Evolutionary conservation across 2,888 invertebrate genomes (phyloP).

Genomic region (Spisula solida): DNA sequence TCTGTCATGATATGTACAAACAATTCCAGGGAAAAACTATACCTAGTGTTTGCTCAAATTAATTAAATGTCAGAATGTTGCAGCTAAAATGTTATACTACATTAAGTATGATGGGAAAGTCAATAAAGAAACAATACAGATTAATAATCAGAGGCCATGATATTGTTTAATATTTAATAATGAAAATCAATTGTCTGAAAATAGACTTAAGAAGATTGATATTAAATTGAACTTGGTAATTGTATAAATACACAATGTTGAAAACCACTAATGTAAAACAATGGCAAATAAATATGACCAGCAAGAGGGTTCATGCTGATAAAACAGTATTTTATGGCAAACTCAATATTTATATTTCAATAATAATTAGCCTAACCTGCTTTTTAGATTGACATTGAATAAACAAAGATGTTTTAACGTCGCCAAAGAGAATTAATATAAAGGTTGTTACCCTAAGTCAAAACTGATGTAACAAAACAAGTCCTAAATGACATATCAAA

Average conservation of each 20-base stretch:
- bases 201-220: too few relatives aligned
- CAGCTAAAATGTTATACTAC: too few relatives aligned
- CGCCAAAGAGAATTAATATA: background rate
- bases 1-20: too few relatives aligned
- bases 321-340: conserved; percentile 7
- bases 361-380: background rate
- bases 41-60: too few relatives aligned
- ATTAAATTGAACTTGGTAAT: background rate
- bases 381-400: background rate
- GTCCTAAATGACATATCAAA: background rate
- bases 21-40: too few relatives aligned
- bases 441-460: background rate
- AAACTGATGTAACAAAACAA: background rate
- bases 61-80: too few relatives aligned
- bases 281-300: background rate
- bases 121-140: too few relatives aligned
- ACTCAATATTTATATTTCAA: background rate
- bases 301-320: background rate
- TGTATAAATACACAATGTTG: background rate
- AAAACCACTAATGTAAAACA: background rate
- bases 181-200: too few relatives aligned
- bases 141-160: too few relatives aligned
- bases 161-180: too few relatives aligned
- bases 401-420: background rate
- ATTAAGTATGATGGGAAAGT: too few relatives aligned